Evolutionary conservation across 2,113 vertebrate species (phyloP).

Genomic region (Pavo muticus): DNA sequence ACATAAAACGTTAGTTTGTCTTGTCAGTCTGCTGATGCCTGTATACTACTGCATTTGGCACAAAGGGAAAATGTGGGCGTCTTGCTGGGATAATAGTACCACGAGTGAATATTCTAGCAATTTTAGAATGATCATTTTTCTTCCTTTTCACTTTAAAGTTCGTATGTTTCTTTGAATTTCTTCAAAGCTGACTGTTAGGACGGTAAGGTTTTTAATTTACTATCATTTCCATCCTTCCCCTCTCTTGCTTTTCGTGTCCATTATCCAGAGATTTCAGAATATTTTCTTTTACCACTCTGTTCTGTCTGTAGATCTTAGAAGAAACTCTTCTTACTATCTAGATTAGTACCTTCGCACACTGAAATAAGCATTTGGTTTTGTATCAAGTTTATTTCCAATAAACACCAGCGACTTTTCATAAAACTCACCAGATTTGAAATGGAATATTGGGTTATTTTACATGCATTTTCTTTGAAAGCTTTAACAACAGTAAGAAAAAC

Average conservation of each 20-base stretch:
- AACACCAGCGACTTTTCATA: slow-evolving; percentile 7
- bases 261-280: neutral
- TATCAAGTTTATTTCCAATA: slow-evolving; percentile 29
- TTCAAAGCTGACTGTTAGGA: neutral
- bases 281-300: neutral
- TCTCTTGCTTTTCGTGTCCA: neutral
- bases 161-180: neutral
- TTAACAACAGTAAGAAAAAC: neutral
- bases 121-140: slow-evolving; percentile 28
- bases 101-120: slow-evolving; percentile 8
- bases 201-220: slow-evolving; percentile 30
- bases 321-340: neutral
- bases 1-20: slow-evolving; percentile 21
- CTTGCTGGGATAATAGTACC: slow-evolving; percentile 19
- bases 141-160: slow-evolving; percentile 7
- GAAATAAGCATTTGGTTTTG: neutral
- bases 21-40: slow-evolving; percentile 14
- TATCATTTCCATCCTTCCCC: neutral
- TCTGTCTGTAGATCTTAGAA: slow-evolving; percentile 24
- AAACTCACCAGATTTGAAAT: slow-evolving; percentile 28
- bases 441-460: neutral
- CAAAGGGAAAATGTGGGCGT: slow-evolving; percentile 3
- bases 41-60: neutral
- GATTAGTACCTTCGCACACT: slow-evolving; percentile 1
- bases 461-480: neutral